A percentile compares a stretch with the other conserved stretches of the same genome.
Conservation (phyloP, 2,797 vertebrate species). For the Danio aesculapii region DNA sequence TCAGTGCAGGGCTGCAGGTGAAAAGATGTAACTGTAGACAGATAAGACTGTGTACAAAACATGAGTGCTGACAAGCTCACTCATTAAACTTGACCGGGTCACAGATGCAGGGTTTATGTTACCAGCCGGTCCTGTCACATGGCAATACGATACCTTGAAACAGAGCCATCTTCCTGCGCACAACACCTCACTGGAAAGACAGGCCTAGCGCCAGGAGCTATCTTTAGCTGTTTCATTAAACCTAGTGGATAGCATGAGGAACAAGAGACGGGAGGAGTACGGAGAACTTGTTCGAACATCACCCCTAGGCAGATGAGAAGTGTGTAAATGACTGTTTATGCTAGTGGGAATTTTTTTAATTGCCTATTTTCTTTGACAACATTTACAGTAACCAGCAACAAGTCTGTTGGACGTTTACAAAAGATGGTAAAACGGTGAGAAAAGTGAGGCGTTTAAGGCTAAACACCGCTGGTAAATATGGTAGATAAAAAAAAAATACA, state of each 20-base stretch:
- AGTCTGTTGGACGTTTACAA: not conserved
- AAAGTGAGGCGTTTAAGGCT: slow-evolving; percentile 9
- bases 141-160: slow-evolving; percentile 47
- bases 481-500: too few relatives aligned
- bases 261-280: not conserved
- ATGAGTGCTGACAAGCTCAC: slow-evolving; percentile 73
- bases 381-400: not conserved
- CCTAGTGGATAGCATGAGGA: not conserved
- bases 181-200: slow-evolving; percentile 34
- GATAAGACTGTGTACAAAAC: slow-evolving; percentile 71
- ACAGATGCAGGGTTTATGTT: slow-evolving; percentile 71
- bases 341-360: slow-evolving; percentile 25
- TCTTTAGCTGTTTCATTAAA: slow-evolving; percentile 35
- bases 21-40: slow-evolving; percentile 72
- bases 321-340: slow-evolving; percentile 16
- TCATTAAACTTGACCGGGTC: slow-evolving; percentile 64
- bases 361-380: slow-evolving; percentile 16
- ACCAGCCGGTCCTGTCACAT: slow-evolving; percentile 71
- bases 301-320: slow-evolving; percentile 4
- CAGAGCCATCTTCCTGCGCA: slow-evolving; percentile 16
- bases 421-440: slow-evolving; percentile 2
- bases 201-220: slow-evolving; percentile 14
- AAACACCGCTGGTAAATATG: too few relatives aligned
- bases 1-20: slow-evolving; percentile 12
- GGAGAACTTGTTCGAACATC: not conserved